phyloP scores from a whole-genome alignment of 2,888 invertebrate genomes.

The Bruchidius siliquastri region DNA sequence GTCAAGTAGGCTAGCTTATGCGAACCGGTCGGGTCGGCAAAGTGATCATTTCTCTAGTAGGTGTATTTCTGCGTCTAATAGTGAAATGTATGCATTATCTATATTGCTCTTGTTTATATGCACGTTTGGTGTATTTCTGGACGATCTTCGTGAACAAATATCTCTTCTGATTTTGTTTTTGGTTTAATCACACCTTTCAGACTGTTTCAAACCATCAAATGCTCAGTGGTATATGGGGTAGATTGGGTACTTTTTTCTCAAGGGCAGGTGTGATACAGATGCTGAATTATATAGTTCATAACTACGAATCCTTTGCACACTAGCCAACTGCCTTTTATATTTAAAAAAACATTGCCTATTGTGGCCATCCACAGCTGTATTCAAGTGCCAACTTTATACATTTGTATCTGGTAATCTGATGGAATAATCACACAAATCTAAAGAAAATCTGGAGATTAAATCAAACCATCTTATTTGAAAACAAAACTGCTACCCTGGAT shows the following conservation, averaged over 20 bases:
- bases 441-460: no score
- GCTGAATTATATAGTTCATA: not conserved
- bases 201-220: not conserved
- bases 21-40: not conserved
- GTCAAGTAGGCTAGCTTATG: not conserved
- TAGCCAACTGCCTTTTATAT: not conserved
- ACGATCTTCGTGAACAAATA: not conserved
- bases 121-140: not conserved
- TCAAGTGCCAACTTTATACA: no score
- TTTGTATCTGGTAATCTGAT: no score
- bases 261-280: not conserved
- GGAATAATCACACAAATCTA: no score
- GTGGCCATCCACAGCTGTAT: no score
- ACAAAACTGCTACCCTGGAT: no score
- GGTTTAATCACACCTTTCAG: not conserved
- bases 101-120: not conserved
- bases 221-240: not conserved
- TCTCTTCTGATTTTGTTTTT: not conserved
- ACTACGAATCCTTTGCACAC: not conserved
- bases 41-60: not conserved
- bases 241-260: not conserved
- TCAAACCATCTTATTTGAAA: no score
- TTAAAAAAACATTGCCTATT: not conserved
- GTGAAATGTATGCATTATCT: not conserved
- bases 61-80: not conserved